These are phyloP conservation scores for Crossaster papposus DNA, from an alignment of 53 echinoderm and acorn worm genomes.

Conservation along the genomic window DNA sequence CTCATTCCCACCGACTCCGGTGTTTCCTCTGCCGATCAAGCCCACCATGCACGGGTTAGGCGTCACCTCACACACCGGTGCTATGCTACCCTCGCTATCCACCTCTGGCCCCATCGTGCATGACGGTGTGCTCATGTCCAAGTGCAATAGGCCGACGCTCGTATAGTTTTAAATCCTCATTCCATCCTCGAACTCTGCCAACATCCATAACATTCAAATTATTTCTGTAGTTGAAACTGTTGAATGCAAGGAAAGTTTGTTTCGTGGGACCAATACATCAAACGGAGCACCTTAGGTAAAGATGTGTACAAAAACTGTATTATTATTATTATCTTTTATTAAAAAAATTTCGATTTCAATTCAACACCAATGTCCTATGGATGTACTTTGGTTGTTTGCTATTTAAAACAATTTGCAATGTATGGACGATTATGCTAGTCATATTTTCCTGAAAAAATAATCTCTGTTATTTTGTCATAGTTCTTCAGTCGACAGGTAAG, in stretches of 20 bases:
- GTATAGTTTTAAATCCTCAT: conserved; percentile 14
- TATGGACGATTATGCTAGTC: background rate
- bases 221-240: background rate
- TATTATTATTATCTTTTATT: conserved; percentile 41
- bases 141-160: conserved; percentile 58
- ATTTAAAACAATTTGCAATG: conserved; percentile 3
- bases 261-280: conserved; percentile 34
- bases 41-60: conserved; percentile 77
- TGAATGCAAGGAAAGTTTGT: background rate
- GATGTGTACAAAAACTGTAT: conserved; percentile 50
- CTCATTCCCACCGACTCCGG: conserved; percentile 66
- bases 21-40: conserved; percentile 86
- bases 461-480: too few relatives aligned
- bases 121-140: conserved; percentile 30
- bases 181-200: background rate
- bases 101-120: conserved; percentile 60
- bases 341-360: background rate
- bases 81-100: conserved; percentile 48
- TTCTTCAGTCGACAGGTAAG: too few relatives aligned
- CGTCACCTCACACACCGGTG: conserved; percentile 28
- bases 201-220: background rate
- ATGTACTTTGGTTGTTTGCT: conserved; percentile 4
- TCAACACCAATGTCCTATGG: background rate
- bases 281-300: conserved; percentile 28
- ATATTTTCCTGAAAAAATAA: too few relatives aligned